Conservation (phyloP, 2,888 invertebrate genomes). For the Caenorhabditis drosophilae region DNA sequence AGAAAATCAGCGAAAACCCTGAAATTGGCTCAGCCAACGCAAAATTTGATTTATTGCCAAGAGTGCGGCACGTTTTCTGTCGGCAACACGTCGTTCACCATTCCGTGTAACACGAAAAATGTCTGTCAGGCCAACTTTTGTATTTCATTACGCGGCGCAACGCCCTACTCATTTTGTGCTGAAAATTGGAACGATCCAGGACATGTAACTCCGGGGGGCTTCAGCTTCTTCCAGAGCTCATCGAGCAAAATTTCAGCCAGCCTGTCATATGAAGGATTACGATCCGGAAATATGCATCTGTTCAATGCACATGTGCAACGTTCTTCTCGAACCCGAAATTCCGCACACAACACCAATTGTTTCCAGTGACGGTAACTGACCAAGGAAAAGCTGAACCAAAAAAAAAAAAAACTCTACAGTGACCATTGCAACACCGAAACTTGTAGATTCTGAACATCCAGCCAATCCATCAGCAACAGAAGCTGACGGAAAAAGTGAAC, state of each 20-base stretch:
- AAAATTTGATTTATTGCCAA: slow-evolving; percentile 25
- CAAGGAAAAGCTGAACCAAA: no score
- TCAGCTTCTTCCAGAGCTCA: no score
- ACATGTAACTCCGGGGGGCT: no score
- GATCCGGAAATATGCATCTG: slow-evolving; percentile 37
- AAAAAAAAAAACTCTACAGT: background rate
- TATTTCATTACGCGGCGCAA: slow-evolving; percentile 34
- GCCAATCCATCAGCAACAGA: no score
- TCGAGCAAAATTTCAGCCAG: slow-evolving; percentile 15
- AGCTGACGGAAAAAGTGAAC: no score
- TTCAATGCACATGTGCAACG: slow-evolving; percentile 47
- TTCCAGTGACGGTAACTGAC: slow-evolving; percentile 1
- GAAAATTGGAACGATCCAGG: slow-evolving; percentile 31
- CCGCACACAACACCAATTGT: slow-evolving; percentile 9
- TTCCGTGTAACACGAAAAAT: slow-evolving; percentile 40
- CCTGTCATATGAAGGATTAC: slow-evolving; percentile 24
- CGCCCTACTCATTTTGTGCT: slow-evolving; percentile 36
- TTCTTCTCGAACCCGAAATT: slow-evolving; percentile 27
- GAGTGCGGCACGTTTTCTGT: slow-evolving; percentile 47
- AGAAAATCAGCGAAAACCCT: no score
- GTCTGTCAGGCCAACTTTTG: slow-evolving; percentile 43
- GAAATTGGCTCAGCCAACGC: slow-evolving; percentile 17
- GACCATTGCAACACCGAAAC: background rate
- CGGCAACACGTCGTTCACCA: slow-evolving; percentile 14
- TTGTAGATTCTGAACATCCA: background rate